phyloP scores from a whole-genome alignment of 2,888 invertebrate species.

The Meandrusa payeni region DNA sequence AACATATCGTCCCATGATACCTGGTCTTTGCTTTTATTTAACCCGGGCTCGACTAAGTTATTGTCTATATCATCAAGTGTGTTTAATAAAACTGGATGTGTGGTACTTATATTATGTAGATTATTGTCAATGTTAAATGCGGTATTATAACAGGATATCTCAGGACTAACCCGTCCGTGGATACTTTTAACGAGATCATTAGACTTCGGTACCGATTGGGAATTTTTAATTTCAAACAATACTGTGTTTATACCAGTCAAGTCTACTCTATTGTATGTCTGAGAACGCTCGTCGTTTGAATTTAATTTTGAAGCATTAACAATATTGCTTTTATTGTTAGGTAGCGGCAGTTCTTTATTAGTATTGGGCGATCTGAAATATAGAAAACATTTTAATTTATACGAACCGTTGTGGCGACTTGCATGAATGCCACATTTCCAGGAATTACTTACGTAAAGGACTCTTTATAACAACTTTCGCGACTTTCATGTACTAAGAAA shows the following conservation, averaged over 20 bases:
- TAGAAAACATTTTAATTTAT: too few relatives aligned
- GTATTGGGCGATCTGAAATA: neutral
- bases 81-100: neutral
- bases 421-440: too few relatives aligned
- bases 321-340: neutral
- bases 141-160: too few relatives aligned
- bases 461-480: too few relatives aligned
- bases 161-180: neutral
- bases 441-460: neutral
- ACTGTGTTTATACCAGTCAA: neutral
- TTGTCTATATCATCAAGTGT: neutral
- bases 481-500: slow-evolving; percentile 34
- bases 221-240: neutral
- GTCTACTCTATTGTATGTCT: neutral
- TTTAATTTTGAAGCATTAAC: neutral
- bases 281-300: neutral
- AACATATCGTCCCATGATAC: slow-evolving; percentile 57
- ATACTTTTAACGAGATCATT: slow-evolving; percentile 7
- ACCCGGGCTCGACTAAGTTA: too few relatives aligned
- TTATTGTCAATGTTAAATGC: too few relatives aligned
- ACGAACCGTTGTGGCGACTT: too few relatives aligned
- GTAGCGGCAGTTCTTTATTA: neutral
- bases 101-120: too few relatives aligned
- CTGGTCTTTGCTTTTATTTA: too few relatives aligned
- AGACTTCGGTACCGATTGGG: slow-evolving; percentile 4